Evolutionary conservation across 1,140 invertebrate genomes (phyloP), one percentile per base, ranked within the genome.

Genomic region (Megalopta genalis): DNA sequence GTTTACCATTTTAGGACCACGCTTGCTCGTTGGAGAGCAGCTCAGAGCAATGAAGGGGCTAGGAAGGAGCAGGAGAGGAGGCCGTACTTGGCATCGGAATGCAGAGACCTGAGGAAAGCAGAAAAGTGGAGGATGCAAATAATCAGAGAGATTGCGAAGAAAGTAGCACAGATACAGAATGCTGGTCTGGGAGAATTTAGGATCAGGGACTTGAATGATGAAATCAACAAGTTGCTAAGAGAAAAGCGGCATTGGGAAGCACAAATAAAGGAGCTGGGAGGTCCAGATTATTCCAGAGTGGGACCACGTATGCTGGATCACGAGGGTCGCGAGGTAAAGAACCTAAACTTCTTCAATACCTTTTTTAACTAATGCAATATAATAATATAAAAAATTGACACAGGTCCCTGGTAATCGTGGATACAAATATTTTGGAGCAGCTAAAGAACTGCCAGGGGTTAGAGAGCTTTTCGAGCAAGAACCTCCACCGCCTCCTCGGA

Each of bases 101-200:
- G 98, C 92, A 95, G 96, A 88, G 97, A 98, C 92, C 91, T 99
- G 16, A 95, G 95, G 65, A 97, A 98, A 90, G 97, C 97, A 67
- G 98, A 99, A 89, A 99, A 98, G 94, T 99, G 98, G 96, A 94
- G 99, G 87, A 94, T 98, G 91, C 98, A 99, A 92, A 99, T 99
- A 76, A 98, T 99, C 67, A 94, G 98, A 80, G 99, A 99, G 94
- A 97, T 99, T 57, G 98, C 98, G 0, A 98, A 98, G 88, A 99
- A 99, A 94, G 99, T 99, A n/a, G 97, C 99, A 23, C 98, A 99
- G 93, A 99, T 99, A 90, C 99, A 99, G 92, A 99, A 99, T 94
- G 99, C 99, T 88, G 99, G 99, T 84, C 94, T 99, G 0, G 99
- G 99, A 1, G 99, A 99, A 94, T 99, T 99, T 91, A 95, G 99